These are phyloP conservation scores for Carassius gibelio DNA, from an alignment of 2,113 vertebrate genomes.

Conservation along the genomic window DNA sequence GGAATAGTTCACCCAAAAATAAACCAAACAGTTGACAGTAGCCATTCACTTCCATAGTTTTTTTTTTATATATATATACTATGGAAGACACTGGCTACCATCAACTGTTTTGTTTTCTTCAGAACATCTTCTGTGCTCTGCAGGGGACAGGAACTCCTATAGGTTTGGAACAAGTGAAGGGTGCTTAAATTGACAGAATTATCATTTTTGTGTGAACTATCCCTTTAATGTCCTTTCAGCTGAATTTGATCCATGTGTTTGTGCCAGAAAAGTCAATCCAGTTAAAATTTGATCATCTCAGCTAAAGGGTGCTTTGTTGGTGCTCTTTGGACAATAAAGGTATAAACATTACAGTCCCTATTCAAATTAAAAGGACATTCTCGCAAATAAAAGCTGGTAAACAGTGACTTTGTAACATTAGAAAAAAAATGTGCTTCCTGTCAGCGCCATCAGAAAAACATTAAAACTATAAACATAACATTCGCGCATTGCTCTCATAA, in stretches of 20 bases:
- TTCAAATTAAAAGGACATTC: background rate
- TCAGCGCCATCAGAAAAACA: background rate
- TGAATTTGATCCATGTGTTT: background rate
- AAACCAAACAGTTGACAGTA: too few species aligned
- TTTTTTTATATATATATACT: too few species aligned
- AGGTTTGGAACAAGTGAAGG: too few species aligned
- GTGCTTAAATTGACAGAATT: too few species aligned
- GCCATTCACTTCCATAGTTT: too few species aligned
- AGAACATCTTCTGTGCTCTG: too few species aligned
- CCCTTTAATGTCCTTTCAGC: background rate
- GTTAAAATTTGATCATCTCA: background rate
- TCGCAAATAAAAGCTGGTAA: background rate
- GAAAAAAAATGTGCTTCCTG: background rate
- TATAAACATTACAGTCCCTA: background rate
- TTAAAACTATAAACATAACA: background rate
- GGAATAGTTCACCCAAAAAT: too few species aligned
- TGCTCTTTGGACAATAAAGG: background rate
- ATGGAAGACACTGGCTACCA: too few species aligned
- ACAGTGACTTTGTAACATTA: background rate
- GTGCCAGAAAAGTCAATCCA: background rate
- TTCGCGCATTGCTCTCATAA: background rate
- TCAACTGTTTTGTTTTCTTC: too few species aligned
- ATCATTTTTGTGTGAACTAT: too few species aligned
- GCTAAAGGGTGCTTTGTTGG: background rate
- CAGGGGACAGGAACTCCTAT: too few species aligned